Base-by-base conservation (phyloP, 2,113 vertebrate species). In the Conger conger region DNA sequence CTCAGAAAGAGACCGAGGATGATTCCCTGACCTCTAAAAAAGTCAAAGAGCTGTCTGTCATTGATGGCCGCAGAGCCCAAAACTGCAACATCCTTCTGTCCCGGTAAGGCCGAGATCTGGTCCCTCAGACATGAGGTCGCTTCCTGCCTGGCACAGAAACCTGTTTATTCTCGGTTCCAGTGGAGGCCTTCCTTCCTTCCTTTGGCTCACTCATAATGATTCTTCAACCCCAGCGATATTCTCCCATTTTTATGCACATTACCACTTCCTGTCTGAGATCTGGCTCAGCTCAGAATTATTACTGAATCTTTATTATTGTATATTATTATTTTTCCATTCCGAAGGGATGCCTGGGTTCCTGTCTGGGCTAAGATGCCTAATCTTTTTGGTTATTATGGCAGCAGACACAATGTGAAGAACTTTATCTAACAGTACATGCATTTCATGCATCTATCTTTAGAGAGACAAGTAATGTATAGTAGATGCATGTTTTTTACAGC, bases 61-160 rank as follows among this genome's bases (percentile, higher is more conserved):
- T 99, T 76, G 98, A 99, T 0, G 98, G 98, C 40, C 96, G 97
- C 23, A 96, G 98, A 90, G 98, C 98, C 88, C 98, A 99, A 91
- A 99, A 99, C 79, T 99, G 98, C 94, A 99, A 99, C 91, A 99
- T 99, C 93, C 98, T 99, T 77, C 97, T 99, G n/a, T 99, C 98
- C 8, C 96, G 98, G 98, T 99, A 93, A 33, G 86, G 86, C 27
- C 27, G 3, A 33, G 68, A 73, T 17, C 27, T 33, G 68, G 68
- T 33, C n/a, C 68, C 68, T 76, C 79, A 84, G 42, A 87, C 81
- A 60, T 87, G 83, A 63, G 45, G 54, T 86, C 79, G 87, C 86
- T 78, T 87, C 84, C 84, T 85, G 79, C 78, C 20, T 38, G 68
- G n/a, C 27, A 6, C n/a, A 33, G 68, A 30, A 13, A 73, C 68